A percentile compares a stretch with the other conserved stretches of the same genome.
Conservation (phyloP, 2,888 invertebrate species). For the Drosophila siamana region DNA sequence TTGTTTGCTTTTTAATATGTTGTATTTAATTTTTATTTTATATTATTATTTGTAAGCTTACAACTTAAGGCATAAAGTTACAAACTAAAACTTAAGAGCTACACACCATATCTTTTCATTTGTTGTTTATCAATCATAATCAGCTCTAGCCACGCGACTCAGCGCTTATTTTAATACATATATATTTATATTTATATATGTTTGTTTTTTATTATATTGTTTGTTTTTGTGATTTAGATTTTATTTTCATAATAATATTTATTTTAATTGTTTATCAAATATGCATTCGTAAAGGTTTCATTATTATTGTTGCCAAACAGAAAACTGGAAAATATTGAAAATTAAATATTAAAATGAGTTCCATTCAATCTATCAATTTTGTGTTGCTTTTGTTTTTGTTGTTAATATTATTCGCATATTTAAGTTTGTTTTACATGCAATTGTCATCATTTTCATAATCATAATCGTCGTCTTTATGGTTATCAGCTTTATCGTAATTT, state of each 20-base stretch:
- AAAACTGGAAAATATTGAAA: not conserved
- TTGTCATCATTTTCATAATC: conserved; percentile 39
- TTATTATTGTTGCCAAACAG: conserved; percentile 15
- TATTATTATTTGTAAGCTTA: conserved; percentile 82
- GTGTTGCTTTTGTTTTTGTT: conserved; percentile 34
- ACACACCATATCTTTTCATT: conserved; percentile 54
- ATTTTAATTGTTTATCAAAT: conserved; percentile 39
- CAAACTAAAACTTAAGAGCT: conserved; percentile 81
- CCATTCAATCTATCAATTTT: conserved; percentile 13
- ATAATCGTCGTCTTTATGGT: conserved; percentile 11
- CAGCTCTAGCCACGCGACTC: conserved; percentile 58
- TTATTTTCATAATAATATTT: conserved; percentile 32
- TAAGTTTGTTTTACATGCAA: conserved; percentile 43
- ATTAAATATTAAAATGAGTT: conserved; percentile 7
- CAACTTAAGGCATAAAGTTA: conserved; percentile 84
- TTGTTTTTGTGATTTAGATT: not conserved
- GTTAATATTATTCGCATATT: conserved; percentile 26
- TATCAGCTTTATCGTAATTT: conserved; percentile 6
- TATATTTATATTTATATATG: conserved; percentile 34
- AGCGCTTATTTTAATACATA: conserved; percentile 45
- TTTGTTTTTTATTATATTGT: not conserved
- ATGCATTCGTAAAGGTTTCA: conserved; percentile 30
- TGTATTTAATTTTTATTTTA: conserved; percentile 74
- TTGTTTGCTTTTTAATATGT: conserved; percentile 73
- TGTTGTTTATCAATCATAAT: conserved; percentile 51